These are phyloP conservation scores for Emesis furor DNA, from an alignment of 2,888 invertebrate genomes.

Conservation along the genomic window DNA sequence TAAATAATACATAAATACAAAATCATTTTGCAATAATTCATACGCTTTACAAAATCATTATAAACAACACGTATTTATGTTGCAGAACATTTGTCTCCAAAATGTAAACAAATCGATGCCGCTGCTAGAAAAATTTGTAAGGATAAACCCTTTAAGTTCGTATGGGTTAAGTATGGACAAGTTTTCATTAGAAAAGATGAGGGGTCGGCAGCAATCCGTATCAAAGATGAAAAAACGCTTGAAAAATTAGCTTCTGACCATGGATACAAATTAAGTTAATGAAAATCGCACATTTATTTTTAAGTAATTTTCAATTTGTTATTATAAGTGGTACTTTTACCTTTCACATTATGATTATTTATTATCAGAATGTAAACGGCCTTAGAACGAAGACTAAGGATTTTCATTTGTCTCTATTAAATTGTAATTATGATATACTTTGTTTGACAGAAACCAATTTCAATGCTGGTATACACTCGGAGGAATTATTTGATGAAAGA, in stretches of 20 bases:
- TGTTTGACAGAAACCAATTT: conserved; percentile 6
- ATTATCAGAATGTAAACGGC: conserved; percentile 27
- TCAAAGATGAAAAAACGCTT: no score
- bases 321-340: not conserved
- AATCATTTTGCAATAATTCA: no score
- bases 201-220: not conserved
- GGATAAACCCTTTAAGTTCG: conserved; percentile 42
- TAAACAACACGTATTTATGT: conserved; percentile 42
- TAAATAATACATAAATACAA: no score
- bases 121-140: conserved; percentile 37
- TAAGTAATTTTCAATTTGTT: not conserved
- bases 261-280: no score
- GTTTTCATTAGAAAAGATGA: conserved; percentile 48
- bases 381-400: conserved; percentile 14
- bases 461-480: not conserved
- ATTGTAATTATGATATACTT: conserved; percentile 1
- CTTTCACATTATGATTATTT: conserved; percentile 5
- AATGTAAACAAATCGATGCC: conserved; percentile 45
- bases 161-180: conserved; percentile 52
- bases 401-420: conserved; percentile 12
- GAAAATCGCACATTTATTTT: not conserved
- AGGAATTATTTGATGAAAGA: conserved; percentile 4
- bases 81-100: conserved; percentile 57
- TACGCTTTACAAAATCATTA: no score
- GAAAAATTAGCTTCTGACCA: no score